These are phyloP conservation scores for Sarcophaga bullata DNA, from an alignment of 1,140 invertebrate species.

Conservation along the genomic window DNA sequence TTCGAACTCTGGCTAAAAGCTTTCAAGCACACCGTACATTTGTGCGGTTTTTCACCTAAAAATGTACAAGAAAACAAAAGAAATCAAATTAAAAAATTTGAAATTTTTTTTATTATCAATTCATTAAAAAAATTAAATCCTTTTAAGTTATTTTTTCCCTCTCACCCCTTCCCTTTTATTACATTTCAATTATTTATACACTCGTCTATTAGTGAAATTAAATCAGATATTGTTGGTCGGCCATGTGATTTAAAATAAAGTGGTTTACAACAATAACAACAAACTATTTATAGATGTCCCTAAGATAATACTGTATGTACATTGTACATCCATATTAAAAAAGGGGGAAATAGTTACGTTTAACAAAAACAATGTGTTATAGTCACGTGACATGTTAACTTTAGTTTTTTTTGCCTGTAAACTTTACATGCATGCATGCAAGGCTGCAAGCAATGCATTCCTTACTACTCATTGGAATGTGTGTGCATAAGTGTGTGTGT, in stretches of 20 bases:
- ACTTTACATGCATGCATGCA: not conserved
- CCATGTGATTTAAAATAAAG: not conserved
- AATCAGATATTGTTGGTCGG: slow-evolving; percentile 59
- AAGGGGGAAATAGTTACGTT: not conserved
- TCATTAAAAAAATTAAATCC: slow-evolving; percentile 29
- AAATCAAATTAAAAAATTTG: slow-evolving; percentile 51
- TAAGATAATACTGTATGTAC: not conserved
- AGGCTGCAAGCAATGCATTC: not conserved
- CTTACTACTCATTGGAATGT: not conserved
- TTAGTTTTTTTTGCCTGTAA: not conserved
- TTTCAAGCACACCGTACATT: slow-evolving; percentile 91
- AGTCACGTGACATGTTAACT: slow-evolving; percentile 16
- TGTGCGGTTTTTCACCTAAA: slow-evolving; percentile 94
- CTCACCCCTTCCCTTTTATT: not conserved
- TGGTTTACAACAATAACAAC: not conserved
- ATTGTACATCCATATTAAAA: not conserved
- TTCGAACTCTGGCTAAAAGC: slow-evolving; percentile 98
- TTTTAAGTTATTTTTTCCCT: not conserved
- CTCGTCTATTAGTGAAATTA: slow-evolving; percentile 48
- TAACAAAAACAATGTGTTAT: not conserved
- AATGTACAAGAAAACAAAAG: slow-evolving; percentile 64
- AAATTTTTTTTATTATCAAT: slow-evolving; percentile 50
- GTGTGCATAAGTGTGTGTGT: not conserved
- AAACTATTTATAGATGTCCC: not conserved
- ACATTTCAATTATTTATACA: slow-evolving; percentile 34